Base-by-base conservation (phyloP, 2,888 invertebrate species). In the Polydrusus pterygomalis region DNA sequence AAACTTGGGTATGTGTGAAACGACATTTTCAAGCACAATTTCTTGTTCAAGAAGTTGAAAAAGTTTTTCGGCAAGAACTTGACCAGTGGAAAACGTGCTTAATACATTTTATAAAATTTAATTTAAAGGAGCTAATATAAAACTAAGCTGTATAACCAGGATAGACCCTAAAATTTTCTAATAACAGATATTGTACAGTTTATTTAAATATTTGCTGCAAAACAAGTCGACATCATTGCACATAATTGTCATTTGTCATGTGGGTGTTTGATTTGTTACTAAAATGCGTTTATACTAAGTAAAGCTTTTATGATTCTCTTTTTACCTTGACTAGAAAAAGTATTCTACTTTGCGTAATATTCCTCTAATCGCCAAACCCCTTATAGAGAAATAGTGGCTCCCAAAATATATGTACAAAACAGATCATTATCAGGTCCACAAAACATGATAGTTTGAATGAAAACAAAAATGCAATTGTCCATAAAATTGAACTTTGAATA, bases 91-190 rank as follows among this genome's bases (percentile, higher is more conserved):
- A n/a, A n/a, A n/a, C n/a, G n/a, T n/a, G n/a, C n/a, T n/a, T n/a
- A n/a, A n/a, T n/a, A n/a, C n/a, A n/a, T 43, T 43, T 43, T 43
- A 43, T 43, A n/a, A 43, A 43, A 43, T 43, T 43, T 40, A 40
- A n/a, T n/a, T n/a, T n/a, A 10, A 43, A n/a, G 43, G 10, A 43
- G 1, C 43, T n/a, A 43, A 11, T 1, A 43, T 11, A 43, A 43
- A 47, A 15, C 17, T 17, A 47, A 17, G n/a, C 15, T 47, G n/a
- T n/a, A n/a, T n/a, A 43, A 43, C n/a, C 2, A 47, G 17, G n/a
- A 47, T n/a, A 47, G 15, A 17, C 15, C n/a, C 47, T 17, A 47
- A 47, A 47, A 47, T 17, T 7, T 7, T 6, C 17, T 17, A 17
- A 17, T 47, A 47, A 47, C 15, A n/a, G n/a, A 47, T 17, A 17